Percentiles rank a stretch among this genome's conserved stretches.
Conservation (phyloP, 2,888 invertebrate genomes). For the Azorinus chamasolen region DNA sequence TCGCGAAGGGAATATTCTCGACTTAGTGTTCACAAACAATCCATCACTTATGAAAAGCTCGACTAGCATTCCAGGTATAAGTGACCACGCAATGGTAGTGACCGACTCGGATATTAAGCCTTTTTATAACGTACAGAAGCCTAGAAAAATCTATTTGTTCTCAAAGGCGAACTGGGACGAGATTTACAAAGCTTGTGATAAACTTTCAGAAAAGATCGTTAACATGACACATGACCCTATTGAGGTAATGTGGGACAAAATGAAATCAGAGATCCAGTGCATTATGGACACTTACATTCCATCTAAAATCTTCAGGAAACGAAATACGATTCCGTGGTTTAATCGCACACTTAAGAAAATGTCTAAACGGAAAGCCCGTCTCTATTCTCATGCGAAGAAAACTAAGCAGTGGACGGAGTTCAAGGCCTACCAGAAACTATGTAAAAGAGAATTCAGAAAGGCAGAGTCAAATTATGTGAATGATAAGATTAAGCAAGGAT, state of each 20-base stretch:
- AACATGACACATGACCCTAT: too few species aligned
- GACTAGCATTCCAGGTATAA: conserved; percentile 36
- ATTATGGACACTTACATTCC: too few species aligned
- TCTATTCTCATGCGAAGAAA: conserved; percentile 34
- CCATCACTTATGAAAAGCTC: conserved; percentile 45
- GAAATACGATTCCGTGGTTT: too few species aligned
- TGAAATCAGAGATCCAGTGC: too few species aligned
- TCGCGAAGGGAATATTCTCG: conserved; percentile 36
- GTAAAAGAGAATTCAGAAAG: conserved; percentile 35
- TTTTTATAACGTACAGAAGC: conserved; percentile 20
- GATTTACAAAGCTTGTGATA: not conserved
- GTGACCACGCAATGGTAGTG: conserved; percentile 52
- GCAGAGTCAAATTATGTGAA: conserved; percentile 38
- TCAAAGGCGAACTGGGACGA: conserved; percentile 31
- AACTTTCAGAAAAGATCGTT: too few species aligned
- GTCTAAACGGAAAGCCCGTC: conserved; percentile 17
- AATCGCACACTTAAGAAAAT: too few species aligned
- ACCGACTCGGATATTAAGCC: conserved; percentile 30
- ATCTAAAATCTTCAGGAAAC: too few species aligned
- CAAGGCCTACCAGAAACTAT: conserved; percentile 39
- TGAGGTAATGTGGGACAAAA: too few species aligned
- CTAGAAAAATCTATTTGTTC: conserved; percentile 9
- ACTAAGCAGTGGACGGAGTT: conserved; percentile 27
- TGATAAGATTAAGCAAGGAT: conserved; percentile 30
- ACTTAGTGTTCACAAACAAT: conserved; percentile 51